Evolutionary conservation across 2,888 invertebrate genomes (phyloP).

Genomic region (Ectropis crepuscularia): DNA sequence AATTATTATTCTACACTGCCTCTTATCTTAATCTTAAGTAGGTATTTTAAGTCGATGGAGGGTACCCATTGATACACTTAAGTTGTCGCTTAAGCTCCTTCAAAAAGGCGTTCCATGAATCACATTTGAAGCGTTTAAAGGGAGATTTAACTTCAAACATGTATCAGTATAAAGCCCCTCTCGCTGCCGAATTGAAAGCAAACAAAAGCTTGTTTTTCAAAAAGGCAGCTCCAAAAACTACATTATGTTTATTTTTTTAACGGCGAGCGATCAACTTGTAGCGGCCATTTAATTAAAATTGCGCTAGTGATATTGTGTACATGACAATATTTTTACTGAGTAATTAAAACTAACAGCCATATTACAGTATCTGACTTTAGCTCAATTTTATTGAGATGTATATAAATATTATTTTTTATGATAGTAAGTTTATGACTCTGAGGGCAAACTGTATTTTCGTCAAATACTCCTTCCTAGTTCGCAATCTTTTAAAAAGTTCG

Average conservation of each 20-base stretch:
- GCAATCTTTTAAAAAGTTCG: no score
- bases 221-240: conserved; percentile 74
- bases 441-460: no score
- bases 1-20: not conserved
- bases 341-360: conserved; percentile 35
- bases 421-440: no score
- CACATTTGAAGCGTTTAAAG: conserved; percentile 78
- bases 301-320: conserved; percentile 19
- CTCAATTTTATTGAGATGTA: no score
- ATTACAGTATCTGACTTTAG: not conserved
- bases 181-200: conserved; percentile 74
- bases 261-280: conserved; percentile 53
- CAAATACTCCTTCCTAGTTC: no score
- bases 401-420: no score
- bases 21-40: conserved; percentile 9
- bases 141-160: conserved; percentile 82
- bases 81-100: conserved; percentile 62
- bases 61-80: conserved; percentile 53
- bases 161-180: conserved; percentile 68
- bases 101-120: conserved; percentile 74
- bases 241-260: conserved; percentile 64
- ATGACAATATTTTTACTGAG: conserved; percentile 34
- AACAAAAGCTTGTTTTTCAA: conserved; percentile 76
- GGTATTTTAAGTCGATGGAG: conserved; percentile 37
- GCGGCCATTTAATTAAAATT: conserved; percentile 41